Percentiles rank a stretch among this genome's conserved stretches.
These are phyloP conservation scores for Siphlonurus alternatus DNA, from an alignment of 2,888 invertebrate genomes.

Conservation along the genomic window DNA sequence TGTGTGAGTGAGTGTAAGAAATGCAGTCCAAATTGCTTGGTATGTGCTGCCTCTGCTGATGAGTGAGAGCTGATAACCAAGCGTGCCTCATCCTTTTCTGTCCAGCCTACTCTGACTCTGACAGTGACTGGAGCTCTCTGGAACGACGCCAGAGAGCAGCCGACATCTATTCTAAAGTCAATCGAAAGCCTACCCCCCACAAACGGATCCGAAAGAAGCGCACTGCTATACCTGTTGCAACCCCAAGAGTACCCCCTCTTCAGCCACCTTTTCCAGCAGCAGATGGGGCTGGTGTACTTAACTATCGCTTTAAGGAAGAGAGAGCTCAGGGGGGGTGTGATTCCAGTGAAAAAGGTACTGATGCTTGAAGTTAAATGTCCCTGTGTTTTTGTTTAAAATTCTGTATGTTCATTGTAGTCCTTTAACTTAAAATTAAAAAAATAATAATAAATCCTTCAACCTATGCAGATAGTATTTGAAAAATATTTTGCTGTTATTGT, in stretches of 20 bases:
- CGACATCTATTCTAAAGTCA: slow-evolving; percentile 45
- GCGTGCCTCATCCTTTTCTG: slow-evolving; percentile 11
- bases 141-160: slow-evolving; percentile 39
- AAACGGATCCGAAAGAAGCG: slow-evolving; percentile 57
- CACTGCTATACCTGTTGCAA: slow-evolving; percentile 68
- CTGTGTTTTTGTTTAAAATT: neutral
- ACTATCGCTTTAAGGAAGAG: slow-evolving; percentile 26
- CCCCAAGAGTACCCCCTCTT: slow-evolving; percentile 60
- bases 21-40: no score
- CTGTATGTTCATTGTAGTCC: no score
- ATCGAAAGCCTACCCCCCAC: slow-evolving; percentile 47
- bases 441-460: no score
- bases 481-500: no score
- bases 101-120: slow-evolving; percentile 71
- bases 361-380: no score
- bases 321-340: slow-evolving; percentile 25
- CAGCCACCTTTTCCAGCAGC: slow-evolving; percentile 21
- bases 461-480: no score
- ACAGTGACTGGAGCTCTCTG: slow-evolving; percentile 69
- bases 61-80: neutral
- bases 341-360: slow-evolving; percentile 25
- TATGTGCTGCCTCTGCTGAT: neutral
- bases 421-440: no score
- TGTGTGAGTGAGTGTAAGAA: no score
- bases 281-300: slow-evolving; percentile 17